phyloP scores from a whole-genome alignment of 2,113 vertebrate species.

The Myrmecobius fasciatus region DNA sequence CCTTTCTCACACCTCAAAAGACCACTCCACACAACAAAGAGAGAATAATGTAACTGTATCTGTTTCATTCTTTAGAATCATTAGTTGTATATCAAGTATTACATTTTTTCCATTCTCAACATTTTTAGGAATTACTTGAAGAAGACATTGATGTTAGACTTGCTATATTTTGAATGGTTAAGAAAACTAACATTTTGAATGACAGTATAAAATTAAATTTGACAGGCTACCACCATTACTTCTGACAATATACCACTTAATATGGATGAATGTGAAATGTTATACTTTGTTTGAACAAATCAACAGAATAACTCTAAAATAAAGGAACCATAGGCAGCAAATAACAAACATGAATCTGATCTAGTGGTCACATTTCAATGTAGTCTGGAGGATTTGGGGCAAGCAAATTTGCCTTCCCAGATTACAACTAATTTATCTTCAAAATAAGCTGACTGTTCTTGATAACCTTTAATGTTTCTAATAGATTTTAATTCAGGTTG shows the following conservation, averaged over 20 bases:
- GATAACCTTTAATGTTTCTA: not conserved
- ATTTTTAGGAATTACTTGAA: not conserved
- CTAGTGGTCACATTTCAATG: not conserved
- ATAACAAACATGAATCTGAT: not conserved
- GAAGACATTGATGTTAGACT: not conserved
- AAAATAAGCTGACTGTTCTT: not conserved
- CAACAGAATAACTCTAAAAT: not conserved
- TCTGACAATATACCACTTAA: not conserved
- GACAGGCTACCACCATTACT: not conserved
- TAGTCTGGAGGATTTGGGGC: not conserved
- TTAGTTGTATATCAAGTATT: not conserved
- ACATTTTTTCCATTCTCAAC: not conserved
- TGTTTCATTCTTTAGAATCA: not conserved
- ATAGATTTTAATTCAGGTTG: not conserved
- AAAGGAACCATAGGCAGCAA: not conserved
- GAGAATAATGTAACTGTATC: not conserved
- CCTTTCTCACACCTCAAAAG: not conserved
- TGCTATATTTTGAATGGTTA: not conserved
- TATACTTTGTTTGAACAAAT: not conserved
- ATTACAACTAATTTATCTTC: rapidly evolving
- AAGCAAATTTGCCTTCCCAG: rapidly evolving
- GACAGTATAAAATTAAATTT: not conserved
- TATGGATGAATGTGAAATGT: not conserved
- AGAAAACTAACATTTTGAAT: not conserved
- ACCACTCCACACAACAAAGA: not conserved